Evolutionary conservation across 1,140 invertebrate species (phyloP).

Genomic region (Babylonia areolata): DNA sequence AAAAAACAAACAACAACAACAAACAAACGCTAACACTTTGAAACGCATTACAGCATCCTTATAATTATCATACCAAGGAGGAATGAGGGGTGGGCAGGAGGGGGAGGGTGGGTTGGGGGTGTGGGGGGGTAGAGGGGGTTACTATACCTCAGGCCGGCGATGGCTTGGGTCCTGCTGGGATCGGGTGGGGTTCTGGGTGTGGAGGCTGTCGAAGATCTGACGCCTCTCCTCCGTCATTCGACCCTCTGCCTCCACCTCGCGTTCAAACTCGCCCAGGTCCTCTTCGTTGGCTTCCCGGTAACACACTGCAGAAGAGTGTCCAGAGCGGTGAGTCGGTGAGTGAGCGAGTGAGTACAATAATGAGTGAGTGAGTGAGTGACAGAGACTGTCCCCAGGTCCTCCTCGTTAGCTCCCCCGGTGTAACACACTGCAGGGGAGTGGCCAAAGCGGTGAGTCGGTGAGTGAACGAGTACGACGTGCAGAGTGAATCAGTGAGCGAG

Average conservation of each 20-base stretch:
- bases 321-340: neutral
- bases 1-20: no score
- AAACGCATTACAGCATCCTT: no score
- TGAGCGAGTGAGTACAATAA: neutral
- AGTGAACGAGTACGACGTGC: neutral
- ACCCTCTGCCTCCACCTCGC: conserved; percentile 63
- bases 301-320: conserved; percentile 58
- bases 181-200: conserved; percentile 24
- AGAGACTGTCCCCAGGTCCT: no score
- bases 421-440: no score
- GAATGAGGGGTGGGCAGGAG: no score
- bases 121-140: no score
- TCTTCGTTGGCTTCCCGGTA: conserved; percentile 61
- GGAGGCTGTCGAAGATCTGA: conserved; percentile 58
- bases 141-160: no score
- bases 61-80: no score
- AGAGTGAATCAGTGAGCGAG: neutral
- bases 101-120: no score
- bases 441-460: neutral
- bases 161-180: no score
- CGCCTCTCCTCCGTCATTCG: conserved; percentile 61
- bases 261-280: conserved; percentile 61
- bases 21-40: no score
- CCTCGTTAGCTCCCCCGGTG: no score
- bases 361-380: neutral